A percentile compares a stretch with the other conserved stretches of the same genome.
Conservation (phyloP, 1,140 invertebrate genomes). For the Globodera rostochiensis region DNA sequence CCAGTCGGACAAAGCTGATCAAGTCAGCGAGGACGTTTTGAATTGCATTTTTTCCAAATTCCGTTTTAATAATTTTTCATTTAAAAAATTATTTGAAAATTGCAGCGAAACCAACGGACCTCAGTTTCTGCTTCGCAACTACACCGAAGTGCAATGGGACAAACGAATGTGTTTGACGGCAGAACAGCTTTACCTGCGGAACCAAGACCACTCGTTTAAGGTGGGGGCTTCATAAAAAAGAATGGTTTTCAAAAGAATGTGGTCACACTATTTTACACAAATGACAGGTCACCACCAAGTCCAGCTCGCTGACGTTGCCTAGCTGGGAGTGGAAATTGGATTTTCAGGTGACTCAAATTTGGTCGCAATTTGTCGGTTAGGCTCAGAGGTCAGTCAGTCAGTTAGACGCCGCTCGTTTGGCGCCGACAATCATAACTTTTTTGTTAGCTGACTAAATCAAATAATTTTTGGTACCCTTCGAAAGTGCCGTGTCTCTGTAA, state of each 20-base stretch:
- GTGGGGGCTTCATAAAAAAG: constrained; percentile 3
- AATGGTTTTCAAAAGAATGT: constrained; percentile 8
- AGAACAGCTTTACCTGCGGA: constrained; percentile 34
- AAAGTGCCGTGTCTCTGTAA: no score
- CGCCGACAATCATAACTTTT: no score
- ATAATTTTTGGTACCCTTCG: no score
- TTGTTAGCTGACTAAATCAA: no score
- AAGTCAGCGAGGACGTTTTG: constrained; percentile 27
- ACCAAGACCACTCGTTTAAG: constrained; percentile 41
- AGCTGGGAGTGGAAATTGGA: constrained; percentile 68
- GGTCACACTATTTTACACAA: background rate
- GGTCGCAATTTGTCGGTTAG: no score
- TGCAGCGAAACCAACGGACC: constrained; percentile 66
- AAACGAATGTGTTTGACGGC: constrained; percentile 65
- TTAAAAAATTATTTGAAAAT: background rate
- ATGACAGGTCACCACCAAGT: constrained; percentile 66
- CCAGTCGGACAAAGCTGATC: constrained; percentile 52
- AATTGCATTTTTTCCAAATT: no score
- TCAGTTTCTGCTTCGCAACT: constrained; percentile 67
- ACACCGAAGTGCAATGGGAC: constrained; percentile 68
- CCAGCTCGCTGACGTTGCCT: constrained; percentile 66
- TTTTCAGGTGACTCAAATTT: constrained; percentile 51
- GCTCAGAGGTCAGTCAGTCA: no score
- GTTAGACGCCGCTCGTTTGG: no score
- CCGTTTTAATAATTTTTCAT: no score